Evolutionary conservation across 2,888 invertebrate genomes (phyloP).

Genomic region (Heliothis peltigera): DNA sequence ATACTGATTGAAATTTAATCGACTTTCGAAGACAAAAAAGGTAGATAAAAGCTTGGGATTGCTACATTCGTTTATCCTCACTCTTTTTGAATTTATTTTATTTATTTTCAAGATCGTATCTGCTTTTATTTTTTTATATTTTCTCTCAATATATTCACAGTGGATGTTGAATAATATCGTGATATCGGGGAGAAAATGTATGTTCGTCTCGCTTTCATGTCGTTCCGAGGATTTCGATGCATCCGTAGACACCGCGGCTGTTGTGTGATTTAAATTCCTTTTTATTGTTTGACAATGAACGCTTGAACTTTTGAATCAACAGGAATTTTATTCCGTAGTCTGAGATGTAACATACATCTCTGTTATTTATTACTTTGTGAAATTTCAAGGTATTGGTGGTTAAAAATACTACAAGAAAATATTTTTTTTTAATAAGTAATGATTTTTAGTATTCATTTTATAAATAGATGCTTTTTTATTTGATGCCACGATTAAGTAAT

Average conservation of each 20-base stretch:
- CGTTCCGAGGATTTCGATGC: slow-evolving; percentile 19
- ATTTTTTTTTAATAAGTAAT: too few species aligned
- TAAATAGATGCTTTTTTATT: too few species aligned
- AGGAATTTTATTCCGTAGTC: not conserved
- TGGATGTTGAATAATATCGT: slow-evolving; percentile 30
- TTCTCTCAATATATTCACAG: slow-evolving; percentile 24
- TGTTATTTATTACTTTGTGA: too few species aligned
- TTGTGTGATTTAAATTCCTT: not conserved
- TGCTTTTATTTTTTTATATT: not conserved
- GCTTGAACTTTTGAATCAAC: not conserved
- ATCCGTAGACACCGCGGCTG: slow-evolving; percentile 4
- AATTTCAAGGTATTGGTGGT: too few species aligned
- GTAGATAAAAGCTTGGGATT: not conserved
- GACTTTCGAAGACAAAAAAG: slow-evolving; percentile 1
- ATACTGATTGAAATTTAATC: not conserved
- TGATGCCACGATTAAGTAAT: too few species aligned
- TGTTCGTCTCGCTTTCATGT: slow-evolving; percentile 1
- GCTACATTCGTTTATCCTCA: not conserved
- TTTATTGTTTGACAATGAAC: not conserved
- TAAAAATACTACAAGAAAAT: too few species aligned
- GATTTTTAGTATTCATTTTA: too few species aligned
- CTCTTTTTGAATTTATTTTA: not conserved
- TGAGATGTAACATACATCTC: not conserved
- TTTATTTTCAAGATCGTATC: not conserved
- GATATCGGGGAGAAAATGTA: slow-evolving; percentile 16